Conservation (phyloP, 1,140 invertebrate species). For the Leptinotarsa lineolata region DNA sequence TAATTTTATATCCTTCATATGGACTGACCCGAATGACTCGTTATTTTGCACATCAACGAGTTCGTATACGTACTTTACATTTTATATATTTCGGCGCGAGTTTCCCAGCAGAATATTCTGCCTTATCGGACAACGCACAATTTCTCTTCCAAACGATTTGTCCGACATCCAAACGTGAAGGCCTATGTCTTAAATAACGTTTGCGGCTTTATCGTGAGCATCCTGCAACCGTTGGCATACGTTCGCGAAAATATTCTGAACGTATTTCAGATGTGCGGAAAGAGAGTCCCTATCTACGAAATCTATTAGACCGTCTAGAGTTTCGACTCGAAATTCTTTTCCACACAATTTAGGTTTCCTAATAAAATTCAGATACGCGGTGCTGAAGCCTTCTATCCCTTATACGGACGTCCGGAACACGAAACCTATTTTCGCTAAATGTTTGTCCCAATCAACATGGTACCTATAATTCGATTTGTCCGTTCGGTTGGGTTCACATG, state of each 20-base stretch:
- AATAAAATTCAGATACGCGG: conserved; percentile 15
- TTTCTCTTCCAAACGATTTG: conserved; percentile 32
- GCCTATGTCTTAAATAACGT: conserved; percentile 31
- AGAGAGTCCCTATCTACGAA: conserved; percentile 13
- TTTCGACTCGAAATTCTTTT: conserved; percentile 19
- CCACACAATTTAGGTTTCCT: conserved; percentile 21
- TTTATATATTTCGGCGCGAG: conserved; percentile 30
- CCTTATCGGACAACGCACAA: conserved; percentile 29
- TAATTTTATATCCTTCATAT: no score
- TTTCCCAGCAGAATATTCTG: conserved; percentile 32
- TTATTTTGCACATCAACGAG: no score
- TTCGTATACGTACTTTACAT: no score
- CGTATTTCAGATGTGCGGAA: conserved; percentile 1
- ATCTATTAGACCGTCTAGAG: background rate
- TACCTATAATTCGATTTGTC: conserved; percentile 26
- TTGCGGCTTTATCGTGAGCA: conserved; percentile 25
- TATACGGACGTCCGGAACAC: conserved; percentile 30
- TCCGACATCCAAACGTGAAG: conserved; percentile 26
- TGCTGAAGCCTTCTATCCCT: conserved; percentile 19
- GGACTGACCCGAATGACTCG: no score
- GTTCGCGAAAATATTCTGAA: conserved; percentile 12
- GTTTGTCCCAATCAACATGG: conserved; percentile 26
- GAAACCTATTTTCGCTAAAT: conserved; percentile 15
- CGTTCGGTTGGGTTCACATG: conserved; percentile 33
- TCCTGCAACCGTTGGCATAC: conserved; percentile 21